Base-by-base conservation (phyloP, 2,797 vertebrate species). In the Platyrinchus mystaceus region DNA sequence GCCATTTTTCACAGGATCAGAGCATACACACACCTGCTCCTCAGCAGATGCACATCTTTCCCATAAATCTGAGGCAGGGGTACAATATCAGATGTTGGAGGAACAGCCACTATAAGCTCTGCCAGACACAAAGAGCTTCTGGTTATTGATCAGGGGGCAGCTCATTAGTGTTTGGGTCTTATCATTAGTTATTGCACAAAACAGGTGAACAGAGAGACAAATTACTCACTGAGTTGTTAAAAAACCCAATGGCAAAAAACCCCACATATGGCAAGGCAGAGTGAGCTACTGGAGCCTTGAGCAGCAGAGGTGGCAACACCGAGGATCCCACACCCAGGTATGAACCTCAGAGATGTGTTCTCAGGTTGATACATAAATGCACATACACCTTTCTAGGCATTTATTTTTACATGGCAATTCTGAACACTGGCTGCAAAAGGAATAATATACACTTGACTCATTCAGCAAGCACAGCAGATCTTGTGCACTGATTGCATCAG, bases 191-290 rank as follows among this genome's bases (percentile, higher is more conserved):
- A 87, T 7, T 69, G 30, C 46, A 60, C 13, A 21, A 69, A 80
- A 47, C 17, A 76, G 44, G 43, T 63, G 34, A 90, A 62, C 56
- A 68, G 58, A 39, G 6, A 32, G 28, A 10, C 50, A 49, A 67
- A 37, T 55, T 43, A 63, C 24, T 43, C 28, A n/a, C 0, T 9
- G 30, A 70, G 36, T n/a, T 77, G 59, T 28, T 28, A 63, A 64
- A 90, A 76, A 71, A 58, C 32, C 47, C 24, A 52, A 9, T 14
- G 23, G 14, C 46, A 56, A 83, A 76, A 70, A 60, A 23, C 18
- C 4, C 11, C 13, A 49, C 1, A 0, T 0, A 0, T 7, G 30
- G 64, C 13, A 68, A 14, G 30, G 30, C 36, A 79, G 49, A 86
- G 36, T 41, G 53, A 44, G 24, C 30, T 18, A 47, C 0, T 59